Evolutionary conservation across 2,797 vertebrate genomes (phyloP).

Genomic region (Hemibagrus guttatus): DNA sequence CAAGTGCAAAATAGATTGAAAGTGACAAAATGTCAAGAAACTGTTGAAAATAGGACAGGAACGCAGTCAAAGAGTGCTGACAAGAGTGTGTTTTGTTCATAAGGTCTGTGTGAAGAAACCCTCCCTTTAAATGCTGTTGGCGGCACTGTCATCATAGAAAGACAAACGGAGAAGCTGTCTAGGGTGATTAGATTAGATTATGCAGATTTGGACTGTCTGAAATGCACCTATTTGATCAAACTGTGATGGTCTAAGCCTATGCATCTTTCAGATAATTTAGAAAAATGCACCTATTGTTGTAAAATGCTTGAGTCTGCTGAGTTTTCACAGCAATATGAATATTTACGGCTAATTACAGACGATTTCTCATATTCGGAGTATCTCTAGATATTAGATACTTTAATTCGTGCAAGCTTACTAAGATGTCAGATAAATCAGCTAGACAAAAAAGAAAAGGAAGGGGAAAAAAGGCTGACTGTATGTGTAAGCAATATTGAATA

Average conservation of each 20-base stretch:
- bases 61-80: background rate
- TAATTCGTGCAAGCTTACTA: background rate
- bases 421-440: background rate
- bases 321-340: background rate
- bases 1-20: background rate
- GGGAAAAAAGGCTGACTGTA: too few species aligned
- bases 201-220: background rate
- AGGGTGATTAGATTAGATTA: background rate
- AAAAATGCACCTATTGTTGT: background rate
- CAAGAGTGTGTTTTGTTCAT: background rate
- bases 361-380: background rate
- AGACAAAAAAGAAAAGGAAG: background rate
- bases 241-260: too few species aligned
- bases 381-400: background rate
- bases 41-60: background rate
- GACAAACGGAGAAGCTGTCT: background rate
- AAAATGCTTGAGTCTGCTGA: background rate
- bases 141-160: too few species aligned
- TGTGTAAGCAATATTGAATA: conserved; percentile 17
- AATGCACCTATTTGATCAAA: background rate
- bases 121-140: background rate
- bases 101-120: background rate
- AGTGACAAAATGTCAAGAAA: background rate
- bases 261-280: conserved; percentile 2
- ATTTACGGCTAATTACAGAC: background rate